Evolutionary conservation across 2,113 vertebrate genomes (phyloP).

Genomic region (Oncorhynchus mykiss): DNA sequence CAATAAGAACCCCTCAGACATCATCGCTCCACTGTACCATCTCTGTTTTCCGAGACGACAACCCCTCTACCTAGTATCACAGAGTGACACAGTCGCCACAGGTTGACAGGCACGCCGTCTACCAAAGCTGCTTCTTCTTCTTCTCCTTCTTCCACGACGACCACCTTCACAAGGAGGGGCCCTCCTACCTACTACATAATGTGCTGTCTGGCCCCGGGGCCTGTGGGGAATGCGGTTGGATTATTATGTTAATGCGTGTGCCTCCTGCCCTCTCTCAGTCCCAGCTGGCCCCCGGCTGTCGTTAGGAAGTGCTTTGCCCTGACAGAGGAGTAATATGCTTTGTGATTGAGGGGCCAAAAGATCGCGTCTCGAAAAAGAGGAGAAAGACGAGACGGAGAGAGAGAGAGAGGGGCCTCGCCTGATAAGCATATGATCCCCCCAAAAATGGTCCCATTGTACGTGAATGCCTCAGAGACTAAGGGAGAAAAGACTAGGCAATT

Average conservation of each 20-base stretch:
- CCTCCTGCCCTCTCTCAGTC: conserved; percentile 95
- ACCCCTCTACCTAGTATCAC: conserved; percentile 41
- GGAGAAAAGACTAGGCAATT: conserved; percentile 54
- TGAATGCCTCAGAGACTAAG: conserved; percentile 65
- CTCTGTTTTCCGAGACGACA: neutral
- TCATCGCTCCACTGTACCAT: too few species aligned
- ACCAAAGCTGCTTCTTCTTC: conserved; percentile 74
- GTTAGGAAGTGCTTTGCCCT: conserved; percentile 98
- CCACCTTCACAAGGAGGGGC: conserved; percentile 79
- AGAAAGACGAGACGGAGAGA: too few species aligned
- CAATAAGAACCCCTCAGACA: too few species aligned
- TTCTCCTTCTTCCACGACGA: conserved; percentile 55
- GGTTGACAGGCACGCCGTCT: conserved; percentile 85
- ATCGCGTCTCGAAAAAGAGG: conserved; percentile 73
- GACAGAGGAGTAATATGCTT: conserved; percentile 99
- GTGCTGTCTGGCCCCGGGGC: conserved; percentile 96
- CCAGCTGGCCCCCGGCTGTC: conserved; percentile 95
- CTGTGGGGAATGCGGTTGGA: conserved; percentile 91
- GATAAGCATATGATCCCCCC: conserved; percentile 84
- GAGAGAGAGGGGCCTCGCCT: conserved; percentile 76
- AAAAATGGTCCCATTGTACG: conserved; percentile 71
- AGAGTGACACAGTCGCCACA: conserved; percentile 73
- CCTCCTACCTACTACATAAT: conserved; percentile 80
- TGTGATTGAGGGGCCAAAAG: conserved; percentile 99
- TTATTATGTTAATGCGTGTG: conserved; percentile 99